phyloP scores from a whole-genome alignment of 2,888 invertebrate species.

The Ochropleura plecta region DNA sequence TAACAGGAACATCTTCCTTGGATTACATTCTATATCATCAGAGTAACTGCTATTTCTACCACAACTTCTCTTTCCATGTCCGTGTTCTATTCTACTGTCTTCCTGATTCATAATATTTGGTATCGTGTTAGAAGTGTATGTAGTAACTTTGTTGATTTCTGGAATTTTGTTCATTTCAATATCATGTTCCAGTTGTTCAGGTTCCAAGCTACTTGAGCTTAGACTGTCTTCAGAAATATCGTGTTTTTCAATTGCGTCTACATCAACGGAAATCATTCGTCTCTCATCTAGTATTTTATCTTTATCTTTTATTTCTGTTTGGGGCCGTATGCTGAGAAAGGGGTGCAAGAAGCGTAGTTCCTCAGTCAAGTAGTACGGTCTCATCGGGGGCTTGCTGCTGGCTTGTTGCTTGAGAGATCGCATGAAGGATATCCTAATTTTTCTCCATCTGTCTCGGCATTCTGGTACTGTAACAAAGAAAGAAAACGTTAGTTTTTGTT shows the following conservation, averaged over 20 bases:
- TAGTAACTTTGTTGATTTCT: conserved; percentile 11
- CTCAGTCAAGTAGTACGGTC: conserved; percentile 68
- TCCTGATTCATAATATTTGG: conserved; percentile 27
- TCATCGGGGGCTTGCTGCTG: conserved; percentile 61
- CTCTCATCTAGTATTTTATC: background rate
- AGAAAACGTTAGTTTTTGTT: conserved; percentile 2
- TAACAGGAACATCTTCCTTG: conserved; percentile 70
- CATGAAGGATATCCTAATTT: conserved; percentile 69
- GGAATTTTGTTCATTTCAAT: background rate
- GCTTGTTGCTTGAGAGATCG: conserved; percentile 65
- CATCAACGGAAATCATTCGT: conserved; percentile 49
- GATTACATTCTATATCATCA: conserved; percentile 59
- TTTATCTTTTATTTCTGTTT: conserved; percentile 9
- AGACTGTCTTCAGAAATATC: conserved; percentile 59
- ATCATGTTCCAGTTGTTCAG: conserved; percentile 23
- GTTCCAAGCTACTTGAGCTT: conserved; percentile 37
- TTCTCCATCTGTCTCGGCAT: conserved; percentile 70
- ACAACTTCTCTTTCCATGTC: conserved; percentile 21
- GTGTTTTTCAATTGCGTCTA: conserved; percentile 19
- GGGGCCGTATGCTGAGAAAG: conserved; percentile 54
- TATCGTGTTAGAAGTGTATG: conserved; percentile 32
- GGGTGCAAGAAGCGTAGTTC: conserved; percentile 66
- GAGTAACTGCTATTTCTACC: conserved; percentile 38
- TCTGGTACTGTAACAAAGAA: conserved; percentile 65
- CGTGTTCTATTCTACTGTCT: conserved; percentile 32